Base-by-base conservation (phyloP, 2,888 invertebrate genomes). In the Eilema griseolum region DNA sequence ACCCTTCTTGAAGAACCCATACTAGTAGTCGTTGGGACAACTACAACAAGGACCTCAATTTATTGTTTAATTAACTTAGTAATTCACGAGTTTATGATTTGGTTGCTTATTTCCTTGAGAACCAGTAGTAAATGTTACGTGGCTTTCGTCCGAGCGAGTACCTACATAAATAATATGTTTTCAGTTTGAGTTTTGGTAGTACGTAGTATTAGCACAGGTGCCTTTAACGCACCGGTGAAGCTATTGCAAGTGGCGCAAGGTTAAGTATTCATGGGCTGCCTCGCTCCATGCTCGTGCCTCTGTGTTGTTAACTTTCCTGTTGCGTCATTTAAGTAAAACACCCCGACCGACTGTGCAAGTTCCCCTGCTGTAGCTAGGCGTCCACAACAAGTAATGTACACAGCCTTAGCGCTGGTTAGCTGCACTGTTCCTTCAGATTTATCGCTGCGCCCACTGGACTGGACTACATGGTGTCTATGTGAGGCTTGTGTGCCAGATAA, bases 391-490 rank as follows among this genome's bases (percentile, higher is more conserved):
- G n/a, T n/a, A n/a, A 20, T 41, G 24, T 20, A 41, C 26, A 28
- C 26, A 20, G 28, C 26, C 64, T 14, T 52, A 64, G 46, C n/a
- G 2, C 41, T 16, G 46, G 26, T 28, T 14, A 26, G 2, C 11
- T 28, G 26, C 4, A 63, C 46, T 46, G 28, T 7, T 64, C 28
- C 28, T n/a, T n/a, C n/a, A 52, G n/a, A 64, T 64, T 64, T 52
- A 64, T 52, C 7, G 26, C 28, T 63, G 46, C 28, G 5, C 46
- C n/a, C 26, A n/a, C 26, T 20, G 11, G 20, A 28, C 41, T 5
- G 26, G 12, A 26, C 26, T 10, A 26, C 7, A 14, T 5, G 33
- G 14, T 20, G 26, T 26, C 28, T 24, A 16, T 20, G 46, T 46
- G 28, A 26, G 63, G 28, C 20, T 26, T 20, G 46, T 26, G 26